Evolutionary conservation across 2,113 vertebrate species (phyloP).

Genomic region (Regulus satrapa): DNA sequence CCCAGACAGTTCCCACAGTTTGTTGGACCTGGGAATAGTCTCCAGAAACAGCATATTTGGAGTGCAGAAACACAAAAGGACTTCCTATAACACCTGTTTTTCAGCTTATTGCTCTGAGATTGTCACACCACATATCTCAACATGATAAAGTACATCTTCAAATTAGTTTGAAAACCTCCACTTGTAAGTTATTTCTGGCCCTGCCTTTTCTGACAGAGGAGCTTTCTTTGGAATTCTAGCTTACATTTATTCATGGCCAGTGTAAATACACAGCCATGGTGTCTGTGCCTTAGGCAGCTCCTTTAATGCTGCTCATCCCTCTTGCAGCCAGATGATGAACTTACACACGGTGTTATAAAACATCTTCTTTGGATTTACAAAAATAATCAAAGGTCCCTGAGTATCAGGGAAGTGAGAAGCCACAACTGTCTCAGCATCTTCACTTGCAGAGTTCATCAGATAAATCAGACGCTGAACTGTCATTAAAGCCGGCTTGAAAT

Average conservation of each 20-base stretch:
- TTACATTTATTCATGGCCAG: background rate
- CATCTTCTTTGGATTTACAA: background rate
- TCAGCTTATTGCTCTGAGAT: background rate
- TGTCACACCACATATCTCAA: rapidly evolving
- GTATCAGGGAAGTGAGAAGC: background rate
- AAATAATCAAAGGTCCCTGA: background rate
- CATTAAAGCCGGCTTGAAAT: background rate
- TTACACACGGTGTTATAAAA: background rate
- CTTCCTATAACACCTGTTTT: background rate
- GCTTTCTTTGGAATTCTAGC: background rate
- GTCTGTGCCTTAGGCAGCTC: background rate
- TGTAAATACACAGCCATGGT: background rate
- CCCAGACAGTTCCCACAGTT: background rate
- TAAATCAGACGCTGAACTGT: background rate
- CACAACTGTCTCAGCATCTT: background rate
- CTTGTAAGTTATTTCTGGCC: background rate
- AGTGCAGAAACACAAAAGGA: background rate
- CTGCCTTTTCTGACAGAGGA: background rate
- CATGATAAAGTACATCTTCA: background rate
- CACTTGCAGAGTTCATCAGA: background rate
- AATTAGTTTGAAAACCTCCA: background rate
- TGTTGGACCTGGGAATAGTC: background rate
- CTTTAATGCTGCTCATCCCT: background rate
- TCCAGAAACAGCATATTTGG: background rate
- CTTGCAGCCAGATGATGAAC: background rate